Evolutionary conservation across 2,797 vertebrate genomes (phyloP).

Genomic region (Acrocephalus scirpaceus): DNA sequence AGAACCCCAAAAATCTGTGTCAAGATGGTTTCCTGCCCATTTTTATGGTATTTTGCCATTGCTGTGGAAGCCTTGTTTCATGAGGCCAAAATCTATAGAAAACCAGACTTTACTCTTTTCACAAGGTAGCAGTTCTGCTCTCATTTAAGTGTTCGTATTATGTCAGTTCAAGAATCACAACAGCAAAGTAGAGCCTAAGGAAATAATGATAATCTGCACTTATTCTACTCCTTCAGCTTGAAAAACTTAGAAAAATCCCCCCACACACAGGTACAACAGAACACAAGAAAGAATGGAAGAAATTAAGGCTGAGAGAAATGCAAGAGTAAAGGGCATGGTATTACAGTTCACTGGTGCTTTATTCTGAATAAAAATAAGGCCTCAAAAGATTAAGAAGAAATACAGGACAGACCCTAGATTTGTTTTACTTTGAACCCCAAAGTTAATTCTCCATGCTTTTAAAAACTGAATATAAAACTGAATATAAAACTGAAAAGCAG

Average conservation of each 20-base stretch:
- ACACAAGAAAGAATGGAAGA: neutral
- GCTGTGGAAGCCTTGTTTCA: neutral
- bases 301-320: neutral
- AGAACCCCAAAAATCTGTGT: neutral
- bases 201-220: neutral
- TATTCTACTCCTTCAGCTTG: neutral
- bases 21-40: neutral
- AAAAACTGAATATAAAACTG: neutral
- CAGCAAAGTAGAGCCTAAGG: neutral
- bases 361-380: neutral
- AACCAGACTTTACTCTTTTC: neutral
- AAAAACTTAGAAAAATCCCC: neutral
- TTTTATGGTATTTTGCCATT: neutral
- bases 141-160: neutral
- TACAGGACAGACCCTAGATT: neutral
- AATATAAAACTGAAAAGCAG: neutral
- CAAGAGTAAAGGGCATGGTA: neutral
- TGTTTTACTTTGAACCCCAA: neutral
- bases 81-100: neutral
- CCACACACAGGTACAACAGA: fast-evolving
- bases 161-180: neutral
- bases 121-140: neutral
- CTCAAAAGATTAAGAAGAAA: neutral
- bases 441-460: neutral
- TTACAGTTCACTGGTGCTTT: neutral